Base-by-base conservation (phyloP, 2,797 vertebrate species). In the Gobionotothen gibberifrons region DNA sequence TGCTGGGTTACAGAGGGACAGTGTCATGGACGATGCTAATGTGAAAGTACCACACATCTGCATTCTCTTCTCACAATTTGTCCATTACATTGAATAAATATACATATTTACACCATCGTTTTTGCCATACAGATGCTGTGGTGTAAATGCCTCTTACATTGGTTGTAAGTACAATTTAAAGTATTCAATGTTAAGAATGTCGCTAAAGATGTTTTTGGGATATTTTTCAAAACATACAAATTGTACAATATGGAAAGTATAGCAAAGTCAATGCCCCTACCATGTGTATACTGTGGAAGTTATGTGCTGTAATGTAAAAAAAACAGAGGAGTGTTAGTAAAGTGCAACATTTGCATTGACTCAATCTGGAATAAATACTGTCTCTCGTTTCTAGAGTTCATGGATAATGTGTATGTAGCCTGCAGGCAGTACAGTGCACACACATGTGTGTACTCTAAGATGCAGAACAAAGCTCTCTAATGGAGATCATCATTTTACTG, bases 401-500 rank as follows among this genome's bases (percentile, higher is more conserved):
- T 39, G 15, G 19, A 40, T 3, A 47, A n/a, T 42, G 10, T 47
- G 3, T 19, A 5, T 19, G 29, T 21, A 15, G 32, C n/a, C 46
- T 15, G 56, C 15, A 48, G 49, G 29, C 29, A 29, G 29, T 29
- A 29, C 40, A 14, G n/a, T 19, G 40, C 36, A 10, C 40, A 55
- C 29, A 48, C 13, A 85, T 78, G 59, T 55, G 53, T 4, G 16
- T 16, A 56, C n/a, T 74, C 64, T 79, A 69, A 69, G 66, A 69
- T 73, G 48, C 59, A 78, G 72, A 78, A 73, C 64, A 84, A 78
- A 69, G 69, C 79, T 82, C 69, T 76, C 17, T 15, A 39, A 66
- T 84, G 69, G 53, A 78, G 62, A 80, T 83, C 72, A 78, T 84
- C 76, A 85, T 78, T 77, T 82, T 72, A 68, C 52, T 70, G 62